Percentiles rank a stretch among this genome's conserved stretches.
phyloP scores from a whole-genome alignment of 2,797 vertebrate genomes.

The Acropternis orthonyx region DNA sequence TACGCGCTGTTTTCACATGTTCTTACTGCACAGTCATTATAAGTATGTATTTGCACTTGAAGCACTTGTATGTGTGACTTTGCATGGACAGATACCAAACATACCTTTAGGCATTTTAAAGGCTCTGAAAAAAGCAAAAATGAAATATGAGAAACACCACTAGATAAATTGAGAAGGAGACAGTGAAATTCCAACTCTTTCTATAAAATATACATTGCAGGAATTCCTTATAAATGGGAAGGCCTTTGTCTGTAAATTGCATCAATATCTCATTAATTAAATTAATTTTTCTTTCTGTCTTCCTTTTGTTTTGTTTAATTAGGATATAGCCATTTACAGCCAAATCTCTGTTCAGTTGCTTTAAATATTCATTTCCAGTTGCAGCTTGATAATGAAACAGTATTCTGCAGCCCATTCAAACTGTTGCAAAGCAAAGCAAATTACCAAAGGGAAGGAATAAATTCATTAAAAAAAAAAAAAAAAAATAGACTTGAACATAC shows the following conservation, averaged over 20 bases:
- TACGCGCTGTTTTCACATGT: background rate
- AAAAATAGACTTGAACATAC: background rate
- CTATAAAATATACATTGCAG: background rate
- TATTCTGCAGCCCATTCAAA: conserved; percentile 49
- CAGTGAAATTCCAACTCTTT: background rate
- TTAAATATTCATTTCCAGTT: conserved; percentile 60
- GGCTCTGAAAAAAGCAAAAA: background rate
- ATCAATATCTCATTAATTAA: conserved; percentile 51
- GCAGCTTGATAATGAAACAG: conserved; percentile 49
- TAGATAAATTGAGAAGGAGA: background rate
- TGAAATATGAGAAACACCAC: background rate
- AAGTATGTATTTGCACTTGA: background rate
- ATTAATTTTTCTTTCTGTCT: conserved; percentile 26
- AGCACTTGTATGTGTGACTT: background rate
- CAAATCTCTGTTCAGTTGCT: conserved; percentile 31
- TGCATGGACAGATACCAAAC: background rate
- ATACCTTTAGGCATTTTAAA: background rate
- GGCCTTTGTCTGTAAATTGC: conserved; percentile 5
- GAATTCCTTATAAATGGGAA: background rate
- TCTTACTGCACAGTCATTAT: background rate
- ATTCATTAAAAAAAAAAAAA: background rate
- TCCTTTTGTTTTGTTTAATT: conserved; percentile 54
- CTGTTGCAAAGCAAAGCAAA: conserved; percentile 28
- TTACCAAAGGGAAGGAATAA: conserved; percentile 36
- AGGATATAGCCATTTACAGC: conserved; percentile 47